Conservation (phyloP, 1,140 invertebrate species). For the Papilio polyxenes region DNA sequence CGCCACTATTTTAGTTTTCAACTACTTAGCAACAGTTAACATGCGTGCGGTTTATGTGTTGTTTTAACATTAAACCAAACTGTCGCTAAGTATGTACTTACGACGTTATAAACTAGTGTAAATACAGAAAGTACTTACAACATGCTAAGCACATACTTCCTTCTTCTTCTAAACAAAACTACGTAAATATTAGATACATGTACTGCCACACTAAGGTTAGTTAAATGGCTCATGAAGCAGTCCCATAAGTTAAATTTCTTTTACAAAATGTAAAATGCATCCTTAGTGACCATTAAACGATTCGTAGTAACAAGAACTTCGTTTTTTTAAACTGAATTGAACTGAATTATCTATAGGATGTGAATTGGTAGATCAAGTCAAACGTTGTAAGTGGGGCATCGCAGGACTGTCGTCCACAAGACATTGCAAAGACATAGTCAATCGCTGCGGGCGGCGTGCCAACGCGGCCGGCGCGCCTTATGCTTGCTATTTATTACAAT, state of each 20-base stretch:
- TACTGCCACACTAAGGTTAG: background rate
- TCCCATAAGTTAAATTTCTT: background rate
- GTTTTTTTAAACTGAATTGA: background rate
- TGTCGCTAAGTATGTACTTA: conserved; percentile 11
- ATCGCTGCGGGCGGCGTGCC: conserved; percentile 46
- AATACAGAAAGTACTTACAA: background rate
- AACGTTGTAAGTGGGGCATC: background rate
- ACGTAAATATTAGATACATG: background rate
- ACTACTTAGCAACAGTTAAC: conserved; percentile 28
- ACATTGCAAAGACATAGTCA: conserved; percentile 19
- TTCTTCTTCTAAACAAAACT: background rate
- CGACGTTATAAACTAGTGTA: conserved; percentile 9
- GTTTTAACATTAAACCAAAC: conserved; percentile 25
- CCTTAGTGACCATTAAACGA: too few species aligned
- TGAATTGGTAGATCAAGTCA: conserved; percentile 3
- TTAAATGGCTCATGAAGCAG: background rate
- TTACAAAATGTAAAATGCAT: too few species aligned
- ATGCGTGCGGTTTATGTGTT: conserved; percentile 18
- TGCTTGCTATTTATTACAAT: conserved; percentile 55
- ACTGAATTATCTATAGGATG: background rate
- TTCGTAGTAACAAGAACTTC: background rate
- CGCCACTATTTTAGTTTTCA: conserved; percentile 14
- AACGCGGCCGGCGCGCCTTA: conserved; percentile 39
- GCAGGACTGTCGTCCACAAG: conserved; percentile 20
- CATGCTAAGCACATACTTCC: background rate